Evolutionary conservation across 2,797 vertebrate genomes (phyloP), one percentile per base, ranked within the genome.

Genomic region (Ceyx erithaca): DNA sequence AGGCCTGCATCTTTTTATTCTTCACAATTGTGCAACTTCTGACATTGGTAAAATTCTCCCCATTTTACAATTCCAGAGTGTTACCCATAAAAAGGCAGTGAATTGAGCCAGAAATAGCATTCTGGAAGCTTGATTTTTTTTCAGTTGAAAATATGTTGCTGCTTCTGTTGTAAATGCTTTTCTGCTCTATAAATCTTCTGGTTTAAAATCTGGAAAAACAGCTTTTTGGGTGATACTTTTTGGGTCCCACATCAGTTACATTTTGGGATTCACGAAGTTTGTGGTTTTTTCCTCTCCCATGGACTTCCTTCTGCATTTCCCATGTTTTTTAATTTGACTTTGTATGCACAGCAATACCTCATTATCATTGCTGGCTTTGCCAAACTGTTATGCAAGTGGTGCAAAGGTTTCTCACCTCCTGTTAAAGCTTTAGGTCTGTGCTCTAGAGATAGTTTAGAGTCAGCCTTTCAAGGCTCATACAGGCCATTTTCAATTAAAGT

Each of bases 161-260:
- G 5, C n/a, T 72, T 66, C 28, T 68, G 9, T 66, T 69, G 40
- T 0, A 4, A 78, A 66, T 59, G 15, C 1, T 75, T 4, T 75
- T 85, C n/a, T 31, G 7, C 19, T 79, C 33, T 66, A 22, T 28
- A 58, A 69, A 48, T 75, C 4, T 75, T 67, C 17, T 40, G 1
- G 9, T 83, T 59, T 43, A 37, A 87, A 63, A 62, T 10, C 6
- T 52, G 28, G 40, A 51, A 75, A 59, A 86, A n/a, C 1, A 6
- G 7, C 3, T 49, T 85, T 78, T 62, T 30, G 64, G 14, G 6
- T 4, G 20, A 5, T 83, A 8, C 6, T n/a, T 62, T 35, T 64
- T 20, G 20, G 6, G 20, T 71, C 52, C 33, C 23, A 7, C 0
- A 0, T 15, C 40, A 4, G 7, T 55, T 55, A 16, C 1, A 2